A percentile compares a stretch with the other conserved stretches of the same genome.
Evolutionary conservation across 2,113 vertebrate genomes (phyloP).

Genomic region (Arothron firmamentum): DNA sequence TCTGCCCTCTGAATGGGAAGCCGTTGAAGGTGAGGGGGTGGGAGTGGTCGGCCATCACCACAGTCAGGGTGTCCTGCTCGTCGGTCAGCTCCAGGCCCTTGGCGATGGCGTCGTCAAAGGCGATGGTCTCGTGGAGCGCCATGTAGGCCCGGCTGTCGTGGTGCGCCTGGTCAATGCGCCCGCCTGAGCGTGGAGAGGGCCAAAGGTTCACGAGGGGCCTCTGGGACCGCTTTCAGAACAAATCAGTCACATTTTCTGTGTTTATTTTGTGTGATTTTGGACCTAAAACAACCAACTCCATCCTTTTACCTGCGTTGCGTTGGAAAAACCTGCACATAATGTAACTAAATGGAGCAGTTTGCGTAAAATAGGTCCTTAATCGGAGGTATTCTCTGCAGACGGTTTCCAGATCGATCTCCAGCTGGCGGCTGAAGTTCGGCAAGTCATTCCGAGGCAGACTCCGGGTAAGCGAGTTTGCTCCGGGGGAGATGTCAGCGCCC

Average conservation of each 20-base stretch:
- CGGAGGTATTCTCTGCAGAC: not conserved
- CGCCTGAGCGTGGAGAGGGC: conserved; percentile 50
- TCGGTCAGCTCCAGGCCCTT: conserved; percentile 70
- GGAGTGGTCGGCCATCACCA: conserved; percentile 77
- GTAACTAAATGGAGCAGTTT: too few species aligned
- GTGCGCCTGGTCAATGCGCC: conserved; percentile 78
- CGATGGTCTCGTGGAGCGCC: conserved; percentile 74
- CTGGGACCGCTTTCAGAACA: too few species aligned
- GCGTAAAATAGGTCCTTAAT: too few species aligned
- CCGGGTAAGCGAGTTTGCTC: conserved; percentile 35
- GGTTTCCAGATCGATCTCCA: not conserved
- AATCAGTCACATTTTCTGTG: too few species aligned
- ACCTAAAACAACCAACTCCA: too few species aligned
- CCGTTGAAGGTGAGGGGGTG: conserved; percentile 73
- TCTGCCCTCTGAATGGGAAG: conserved; percentile 74
- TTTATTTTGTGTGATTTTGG: too few species aligned
- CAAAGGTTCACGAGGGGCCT: not conserved
- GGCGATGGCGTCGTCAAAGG: conserved; percentile 69
- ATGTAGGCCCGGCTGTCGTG: conserved; percentile 65
- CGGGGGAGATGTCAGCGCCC: conserved; percentile 39
- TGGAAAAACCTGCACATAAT: too few species aligned
- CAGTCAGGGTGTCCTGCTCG: conserved; percentile 72
- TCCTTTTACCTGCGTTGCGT: too few species aligned
- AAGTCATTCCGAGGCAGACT: conserved; percentile 14
- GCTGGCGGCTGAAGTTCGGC: not conserved